Evolutionary conservation across 1,140 invertebrate species (phyloP), one percentile per base, ranked within the genome.

Genomic region (Drosophila mayri): DNA sequence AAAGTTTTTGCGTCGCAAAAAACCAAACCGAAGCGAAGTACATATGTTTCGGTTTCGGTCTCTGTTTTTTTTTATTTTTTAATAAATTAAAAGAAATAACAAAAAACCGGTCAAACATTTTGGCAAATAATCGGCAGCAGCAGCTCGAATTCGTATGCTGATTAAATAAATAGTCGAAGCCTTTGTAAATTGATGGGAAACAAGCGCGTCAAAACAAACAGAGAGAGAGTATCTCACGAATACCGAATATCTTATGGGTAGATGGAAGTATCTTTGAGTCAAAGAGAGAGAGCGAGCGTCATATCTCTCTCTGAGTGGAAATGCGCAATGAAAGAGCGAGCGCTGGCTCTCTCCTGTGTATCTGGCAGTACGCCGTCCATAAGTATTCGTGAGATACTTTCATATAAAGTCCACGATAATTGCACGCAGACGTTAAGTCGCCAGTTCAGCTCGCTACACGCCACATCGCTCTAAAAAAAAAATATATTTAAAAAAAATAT

Each of bases 401-500:
- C 47, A 78, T 90, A 88, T 88, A 90, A 88, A 88, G 68, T 80
- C 59, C 18, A 55, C 68, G 59, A 52, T 77, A 72, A 73, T 78
- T 71, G 71, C 79, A 68, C 67, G 87, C 80, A 92, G 91, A 92
- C 91, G 75, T 77, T 87, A 76, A 92, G 91, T 92, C 91, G 91
- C 91, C 91, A 83, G 73, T 78, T 59, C 37, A 79, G 79, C 79
- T 83, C 78, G 79, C 70, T 62, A 84, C 76, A 67, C 61, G 66
- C 61, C 41, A 73, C 79, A 88, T 76, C 64, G 47, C 41, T 50
- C 66, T 38, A 55, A 57, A 41, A 0, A 41, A 25, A 57, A 59
- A 49, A 67, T 55, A 49, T 54, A 59, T 60, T 63, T 38, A 11
- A 61, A 57, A 61, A 57, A 64, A 18, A 41, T 41, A 41, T 55